These are phyloP conservation scores for Parnassius glacialis DNA, from an alignment of 2,888 invertebrate genomes.

Conservation along the genomic window DNA sequence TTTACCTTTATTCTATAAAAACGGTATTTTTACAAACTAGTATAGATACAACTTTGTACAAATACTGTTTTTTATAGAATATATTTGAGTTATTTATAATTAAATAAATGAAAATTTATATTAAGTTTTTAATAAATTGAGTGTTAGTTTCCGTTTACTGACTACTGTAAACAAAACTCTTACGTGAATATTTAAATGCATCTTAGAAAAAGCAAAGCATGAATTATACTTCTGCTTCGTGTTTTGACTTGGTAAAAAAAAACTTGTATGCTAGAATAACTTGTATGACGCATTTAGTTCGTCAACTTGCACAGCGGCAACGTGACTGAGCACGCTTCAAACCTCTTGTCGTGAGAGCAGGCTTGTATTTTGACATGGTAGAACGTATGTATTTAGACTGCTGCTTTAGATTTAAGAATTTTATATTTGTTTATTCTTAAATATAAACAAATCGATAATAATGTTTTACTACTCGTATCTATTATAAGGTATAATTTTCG, in stretches of 20 bases:
- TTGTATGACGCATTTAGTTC: constrained; percentile 4
- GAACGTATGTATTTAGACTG: constrained; percentile 16
- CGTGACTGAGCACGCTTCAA: constrained; percentile 17
- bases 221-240: constrained; percentile 1
- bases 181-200: constrained; percentile 1
- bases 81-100: too few relatives aligned
- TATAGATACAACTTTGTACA: too few relatives aligned
- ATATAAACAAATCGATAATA: too few relatives aligned
- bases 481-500: too few relatives aligned
- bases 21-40: too few relatives aligned
- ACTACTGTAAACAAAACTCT: too few relatives aligned
- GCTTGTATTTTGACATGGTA: constrained; percentile 4
- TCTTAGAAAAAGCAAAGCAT: not conserved
- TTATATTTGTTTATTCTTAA: too few relatives aligned
- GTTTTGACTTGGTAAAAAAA: constrained; percentile 11
- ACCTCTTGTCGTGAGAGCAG: constrained; percentile 24
- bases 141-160: too few relatives aligned
- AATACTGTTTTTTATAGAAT: too few relatives aligned
- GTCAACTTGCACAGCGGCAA: not conserved
- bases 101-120: too few relatives aligned
- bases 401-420: not conserved
- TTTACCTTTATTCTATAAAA: too few relatives aligned
- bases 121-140: too few relatives aligned
- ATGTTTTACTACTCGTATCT: not conserved
- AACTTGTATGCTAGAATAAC: constrained; percentile 9